Conservation (phyloP, 2,888 invertebrate species). For the Masnerella sp. region DNA sequence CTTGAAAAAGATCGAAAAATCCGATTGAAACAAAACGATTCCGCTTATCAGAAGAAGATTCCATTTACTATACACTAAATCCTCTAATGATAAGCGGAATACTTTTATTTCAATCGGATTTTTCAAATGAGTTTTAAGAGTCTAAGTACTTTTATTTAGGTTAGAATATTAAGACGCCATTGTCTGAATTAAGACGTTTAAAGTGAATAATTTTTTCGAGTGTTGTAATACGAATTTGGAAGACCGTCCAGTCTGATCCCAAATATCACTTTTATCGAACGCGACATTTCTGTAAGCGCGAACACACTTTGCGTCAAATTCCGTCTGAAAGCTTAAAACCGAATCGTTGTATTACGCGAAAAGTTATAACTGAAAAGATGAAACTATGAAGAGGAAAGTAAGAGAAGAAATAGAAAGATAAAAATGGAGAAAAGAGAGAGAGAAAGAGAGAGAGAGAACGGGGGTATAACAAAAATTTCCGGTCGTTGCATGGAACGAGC, state of each 20-base stretch:
- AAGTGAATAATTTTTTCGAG: no score
- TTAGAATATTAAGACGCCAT: no score
- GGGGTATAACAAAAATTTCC: constrained; percentile 9
- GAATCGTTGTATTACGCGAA: constrained; percentile 35
- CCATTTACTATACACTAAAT: no score
- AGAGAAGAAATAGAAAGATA: background rate
- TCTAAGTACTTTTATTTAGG: no score
- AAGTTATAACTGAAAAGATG: constrained; percentile 12
- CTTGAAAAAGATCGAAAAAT: no score
- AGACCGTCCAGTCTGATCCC: constrained; percentile 9
- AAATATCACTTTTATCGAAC: constrained; percentile 1
- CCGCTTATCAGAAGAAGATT: no score
- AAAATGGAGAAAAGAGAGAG: background rate
- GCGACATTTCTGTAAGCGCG: background rate
- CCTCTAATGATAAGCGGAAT: no score
- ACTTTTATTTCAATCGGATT: no score
- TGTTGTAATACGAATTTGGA: constrained; percentile 21
- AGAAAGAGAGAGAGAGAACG: background rate
- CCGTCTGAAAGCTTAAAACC: constrained; percentile 29
- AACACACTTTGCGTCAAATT: no score
- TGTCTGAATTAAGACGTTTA: no score
- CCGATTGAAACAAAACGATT: no score
- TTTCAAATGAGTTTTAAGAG: no score
- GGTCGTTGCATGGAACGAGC: constrained; percentile 17
- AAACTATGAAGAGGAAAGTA: background rate